Percentiles rank a stretch among this genome's conserved stretches.
Conservation (phyloP, 2,113 vertebrate genomes). For the Nicator chloris region DNA sequence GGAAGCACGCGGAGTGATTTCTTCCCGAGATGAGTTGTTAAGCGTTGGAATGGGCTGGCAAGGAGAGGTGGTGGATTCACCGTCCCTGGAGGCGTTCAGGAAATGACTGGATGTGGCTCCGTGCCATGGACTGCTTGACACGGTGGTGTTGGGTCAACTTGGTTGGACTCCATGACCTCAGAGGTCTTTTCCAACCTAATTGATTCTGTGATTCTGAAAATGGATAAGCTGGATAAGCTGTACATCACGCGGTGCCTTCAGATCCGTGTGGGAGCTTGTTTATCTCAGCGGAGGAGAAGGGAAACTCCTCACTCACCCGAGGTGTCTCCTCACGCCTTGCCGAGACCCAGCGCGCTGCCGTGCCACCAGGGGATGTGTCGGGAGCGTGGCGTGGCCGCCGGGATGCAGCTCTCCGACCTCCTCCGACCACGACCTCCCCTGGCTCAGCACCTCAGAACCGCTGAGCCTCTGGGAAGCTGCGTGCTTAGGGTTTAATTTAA, state of each 20-base stretch:
- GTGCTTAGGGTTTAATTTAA: background rate
- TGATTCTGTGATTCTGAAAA: background rate
- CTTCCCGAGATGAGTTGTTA: background rate
- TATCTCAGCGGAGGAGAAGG: background rate
- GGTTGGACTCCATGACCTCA: too few species aligned
- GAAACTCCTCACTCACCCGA: rapidly evolving
- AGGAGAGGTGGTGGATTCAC: background rate
- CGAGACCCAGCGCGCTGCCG: background rate
- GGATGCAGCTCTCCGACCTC: background rate
- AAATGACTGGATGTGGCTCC: background rate
- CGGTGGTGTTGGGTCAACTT: background rate
- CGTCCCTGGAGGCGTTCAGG: background rate
- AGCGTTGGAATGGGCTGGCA: background rate
- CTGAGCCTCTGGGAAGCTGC: background rate
- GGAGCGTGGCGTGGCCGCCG: background rate
- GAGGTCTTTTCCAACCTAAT: background rate
- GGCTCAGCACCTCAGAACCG: background rate
- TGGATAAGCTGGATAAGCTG: background rate
- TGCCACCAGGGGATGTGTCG: background rate
- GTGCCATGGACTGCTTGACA: background rate
- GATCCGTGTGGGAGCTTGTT: background rate
- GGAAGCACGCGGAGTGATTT: background rate
- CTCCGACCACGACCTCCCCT: background rate
- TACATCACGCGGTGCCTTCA: rapidly evolving
- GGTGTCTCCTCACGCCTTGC: background rate